Base-by-base conservation (phyloP, 2,113 vertebrate genomes). In the Passer domesticus region DNA sequence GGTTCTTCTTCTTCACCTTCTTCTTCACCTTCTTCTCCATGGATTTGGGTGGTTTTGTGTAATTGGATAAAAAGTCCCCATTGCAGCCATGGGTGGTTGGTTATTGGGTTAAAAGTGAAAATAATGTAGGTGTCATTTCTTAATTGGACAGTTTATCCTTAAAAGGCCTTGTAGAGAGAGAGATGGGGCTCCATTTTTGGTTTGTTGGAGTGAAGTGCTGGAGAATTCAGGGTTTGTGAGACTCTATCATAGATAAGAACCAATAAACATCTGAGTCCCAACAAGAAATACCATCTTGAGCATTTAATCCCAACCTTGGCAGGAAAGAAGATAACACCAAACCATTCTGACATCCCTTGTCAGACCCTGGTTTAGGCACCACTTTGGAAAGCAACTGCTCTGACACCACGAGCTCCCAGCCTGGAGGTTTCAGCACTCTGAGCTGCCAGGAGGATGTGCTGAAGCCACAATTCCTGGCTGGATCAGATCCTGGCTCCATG, bases 401-500 rank as follows among this genome's bases (percentile, higher is more conserved):
- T 33, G 83, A 59, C 91, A 58, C 31, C 55, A 22, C 0, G 3
- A 44, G 27, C 43, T 90, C 55, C 39, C n/a, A 13, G 15, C 46
- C 85, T 3, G 44, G 64, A 27, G 44, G 35, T 55, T 62, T 50
- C 39, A 87, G 89, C 91, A 44, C 74, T 60, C 16, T 6, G 70
- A 76, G 67, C 59, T 95, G 91, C 80, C 28, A 18, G 96, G 89
- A 90, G 60, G 15, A 59, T 33, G 62, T 72, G 67, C 56, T 63
- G 74, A 13, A 75, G 64, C n/a, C 9, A 3, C 4, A 16, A 25
- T 37, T 62, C 70, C 16, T 23, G 37, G 8, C 41, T 70, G 74
- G 64, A 27, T 52, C 10, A 1, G 24, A 35, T 35, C n/a, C 18
- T 66, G 69, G 64, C 56, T 84, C 49, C 4, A 0, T 24, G 63